Evolutionary conservation across 2,113 vertebrate species (phyloP).

Genomic region (Puntigrus tetrazona): DNA sequence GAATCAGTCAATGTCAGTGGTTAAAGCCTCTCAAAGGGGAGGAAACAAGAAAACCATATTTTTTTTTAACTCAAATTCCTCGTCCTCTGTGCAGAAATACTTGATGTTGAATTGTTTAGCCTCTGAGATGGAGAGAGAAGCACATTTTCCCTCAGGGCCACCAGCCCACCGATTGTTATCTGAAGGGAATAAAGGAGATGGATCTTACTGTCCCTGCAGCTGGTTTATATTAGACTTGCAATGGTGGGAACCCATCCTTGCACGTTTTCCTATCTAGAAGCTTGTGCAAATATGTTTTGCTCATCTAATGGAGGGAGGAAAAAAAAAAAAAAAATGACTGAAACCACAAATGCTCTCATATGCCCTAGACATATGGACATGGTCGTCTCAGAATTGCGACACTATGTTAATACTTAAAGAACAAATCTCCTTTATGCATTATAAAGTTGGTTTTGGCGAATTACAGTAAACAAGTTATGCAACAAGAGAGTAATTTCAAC

Average conservation of each 20-base stretch:
- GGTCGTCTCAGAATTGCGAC: background rate
- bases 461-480: background rate
- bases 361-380: background rate
- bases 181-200: slow-evolving; percentile 42
- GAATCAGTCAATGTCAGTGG: slow-evolving; percentile 46
- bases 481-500: background rate
- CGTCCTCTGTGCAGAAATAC: slow-evolving; percentile 56
- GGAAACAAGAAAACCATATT: slow-evolving; percentile 61
- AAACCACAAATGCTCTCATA: background rate
- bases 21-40: slow-evolving; percentile 54
- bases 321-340: background rate
- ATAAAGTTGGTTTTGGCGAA: background rate
- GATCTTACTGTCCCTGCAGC: slow-evolving; percentile 57
- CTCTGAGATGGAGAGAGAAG: slow-evolving; percentile 47
- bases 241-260: slow-evolving; percentile 52
- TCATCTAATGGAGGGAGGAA: background rate
- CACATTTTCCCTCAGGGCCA: slow-evolving; percentile 46
- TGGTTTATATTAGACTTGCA: slow-evolving; percentile 61
- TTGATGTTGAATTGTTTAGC: slow-evolving; percentile 50
- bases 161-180: slow-evolving; percentile 50
- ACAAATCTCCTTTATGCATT: background rate
- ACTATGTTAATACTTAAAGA: background rate
- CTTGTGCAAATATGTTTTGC: slow-evolving; percentile 17
- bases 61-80: slow-evolving; percentile 62
- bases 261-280: slow-evolving; percentile 47